Percentiles rank a stretch among this genome's conserved stretches.
These are phyloP conservation scores for Drosophila falleni DNA, from an alignment of 2,888 invertebrate genomes.

Conservation along the genomic window DNA sequence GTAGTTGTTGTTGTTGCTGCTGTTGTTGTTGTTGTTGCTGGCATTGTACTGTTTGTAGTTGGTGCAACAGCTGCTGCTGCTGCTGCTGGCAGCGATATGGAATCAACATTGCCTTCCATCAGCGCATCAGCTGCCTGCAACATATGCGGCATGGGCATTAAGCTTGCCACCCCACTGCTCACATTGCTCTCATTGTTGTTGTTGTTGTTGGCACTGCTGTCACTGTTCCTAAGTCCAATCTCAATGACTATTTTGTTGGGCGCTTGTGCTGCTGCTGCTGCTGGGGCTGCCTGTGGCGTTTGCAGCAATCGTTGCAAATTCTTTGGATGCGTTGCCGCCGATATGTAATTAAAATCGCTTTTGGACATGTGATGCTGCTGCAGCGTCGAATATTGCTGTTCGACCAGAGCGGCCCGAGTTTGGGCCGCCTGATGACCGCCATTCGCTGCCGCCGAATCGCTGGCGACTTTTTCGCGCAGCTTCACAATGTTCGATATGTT, in stretches of 20 bases:
- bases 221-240: slow-evolving; percentile 74
- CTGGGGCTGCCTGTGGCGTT: slow-evolving; percentile 8
- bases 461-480: slow-evolving; percentile 84
- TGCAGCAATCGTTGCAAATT: slow-evolving; percentile 76
- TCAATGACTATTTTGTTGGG: slow-evolving; percentile 84
- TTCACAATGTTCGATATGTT: slow-evolving; percentile 85
- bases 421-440: slow-evolving; percentile 83
- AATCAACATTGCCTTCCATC: slow-evolving; percentile 83
- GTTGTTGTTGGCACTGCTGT: slow-evolving; percentile 6
- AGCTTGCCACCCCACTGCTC: slow-evolving; percentile 20
- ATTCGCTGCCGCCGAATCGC: slow-evolving; percentile 84
- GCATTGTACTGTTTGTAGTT: not conserved
- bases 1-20: not conserved
- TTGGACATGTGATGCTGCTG: slow-evolving; percentile 83
- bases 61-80: slow-evolving; percentile 56
- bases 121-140: slow-evolving; percentile 76
- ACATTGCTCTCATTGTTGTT: slow-evolving; percentile 13
- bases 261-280: slow-evolving; percentile 14
- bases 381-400: slow-evolving; percentile 82
- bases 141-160: slow-evolving; percentile 61
- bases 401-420: slow-evolving; percentile 82
- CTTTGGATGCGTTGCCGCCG: slow-evolving; percentile 83
- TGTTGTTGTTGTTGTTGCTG: slow-evolving; percentile 13
- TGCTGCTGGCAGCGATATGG: slow-evolving; percentile 83
- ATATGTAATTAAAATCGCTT: slow-evolving; percentile 82